Evolutionary conservation across 1,140 invertebrate genomes (phyloP), one percentile per base, ranked within the genome.

Genomic region (Formica exsecta): DNA sequence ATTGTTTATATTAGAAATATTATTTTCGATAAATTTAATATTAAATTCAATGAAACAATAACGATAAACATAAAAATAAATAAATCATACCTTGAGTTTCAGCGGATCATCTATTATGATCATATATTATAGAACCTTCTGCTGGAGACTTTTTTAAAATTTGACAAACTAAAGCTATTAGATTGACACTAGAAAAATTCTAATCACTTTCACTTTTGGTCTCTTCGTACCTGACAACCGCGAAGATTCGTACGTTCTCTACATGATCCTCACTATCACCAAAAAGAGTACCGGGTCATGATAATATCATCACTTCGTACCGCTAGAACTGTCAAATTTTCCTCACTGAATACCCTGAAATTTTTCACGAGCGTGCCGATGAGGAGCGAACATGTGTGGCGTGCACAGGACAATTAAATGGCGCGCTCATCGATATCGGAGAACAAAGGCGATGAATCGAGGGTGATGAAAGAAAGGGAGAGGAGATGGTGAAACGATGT

Each of bases 31-130:
- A 22, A 5, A 66, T 48, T 66, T 79, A 38, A 11, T 13, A 16
- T 80, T 36, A 38, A 9, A 4, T 68, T n/a, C 32, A 22, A 41
- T 70, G 32, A 32, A 51, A 51, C 2, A 22, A 51, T 19, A 61
- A 1, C 11, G 19, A 38, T 22, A 11, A 65, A 66, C 5, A 38
- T 19, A 16, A 48, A 36, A 22, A 48, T 62, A n/a, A 64, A 38
- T 54, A 41, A 25, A 61, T 81, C 77, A 38, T 83, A 83, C 79
- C 79, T 83, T 74, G 41, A 74, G 70, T 74, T 44, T 83, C 79
- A 74, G 68, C 38, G 41, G 8, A 19, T 83, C 54, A 61, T 83
- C 36, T 83, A 29, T 19, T 51, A 51, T 51, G 48, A 74, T 73
- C 25, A 62, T 68, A 13, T 74, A 62, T 74, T 74, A 73, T 13